phyloP scores from a whole-genome alignment of 2,888 invertebrate species.

The Trachelus iudaicus region DNA sequence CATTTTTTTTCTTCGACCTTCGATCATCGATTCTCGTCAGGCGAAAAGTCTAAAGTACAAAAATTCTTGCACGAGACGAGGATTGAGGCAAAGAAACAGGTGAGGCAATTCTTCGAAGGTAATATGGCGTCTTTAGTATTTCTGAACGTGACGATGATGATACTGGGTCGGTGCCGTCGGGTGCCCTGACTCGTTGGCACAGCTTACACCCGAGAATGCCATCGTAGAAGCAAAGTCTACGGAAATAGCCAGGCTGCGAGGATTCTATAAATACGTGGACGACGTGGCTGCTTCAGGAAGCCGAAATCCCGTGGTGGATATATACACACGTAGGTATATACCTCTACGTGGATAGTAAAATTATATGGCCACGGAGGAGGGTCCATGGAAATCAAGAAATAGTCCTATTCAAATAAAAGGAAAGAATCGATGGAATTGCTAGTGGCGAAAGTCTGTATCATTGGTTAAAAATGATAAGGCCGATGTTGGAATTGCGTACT shows the following conservation, averaged over 20 bases:
- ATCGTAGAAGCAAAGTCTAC: constrained; percentile 42
- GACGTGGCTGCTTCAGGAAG: constrained; percentile 28
- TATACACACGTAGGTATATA: not conserved
- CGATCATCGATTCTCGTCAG: not conserved
- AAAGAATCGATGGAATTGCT: constrained; percentile 13
- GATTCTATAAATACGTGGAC: constrained; percentile 60
- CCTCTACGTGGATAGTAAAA: constrained; percentile 6
- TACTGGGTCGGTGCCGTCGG: constrained; percentile 13
- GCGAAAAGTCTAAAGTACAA: not conserved
- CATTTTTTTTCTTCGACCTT: not conserved
- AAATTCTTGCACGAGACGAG: not conserved
- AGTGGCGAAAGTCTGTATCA: not conserved
- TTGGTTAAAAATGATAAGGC: not conserved
- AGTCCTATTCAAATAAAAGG: not conserved
- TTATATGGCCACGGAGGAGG: constrained; percentile 15
- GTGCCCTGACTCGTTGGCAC: constrained; percentile 7
- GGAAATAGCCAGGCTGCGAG: constrained; percentile 60
- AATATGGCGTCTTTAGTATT: constrained; percentile 4
- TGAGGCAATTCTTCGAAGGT: not conserved
- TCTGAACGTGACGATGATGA: constrained; percentile 14
- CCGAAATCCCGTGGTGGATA: not conserved
- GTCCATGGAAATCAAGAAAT: constrained; percentile 15
- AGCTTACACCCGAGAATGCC: constrained; percentile 12
- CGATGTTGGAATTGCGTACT: not conserved
- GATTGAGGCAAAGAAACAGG: not conserved